A percentile compares a stretch with the other conserved stretches of the same genome.
Evolutionary conservation across 2,113 vertebrate species (phyloP).

Genomic region (Mirounga angustirostris): DNA sequence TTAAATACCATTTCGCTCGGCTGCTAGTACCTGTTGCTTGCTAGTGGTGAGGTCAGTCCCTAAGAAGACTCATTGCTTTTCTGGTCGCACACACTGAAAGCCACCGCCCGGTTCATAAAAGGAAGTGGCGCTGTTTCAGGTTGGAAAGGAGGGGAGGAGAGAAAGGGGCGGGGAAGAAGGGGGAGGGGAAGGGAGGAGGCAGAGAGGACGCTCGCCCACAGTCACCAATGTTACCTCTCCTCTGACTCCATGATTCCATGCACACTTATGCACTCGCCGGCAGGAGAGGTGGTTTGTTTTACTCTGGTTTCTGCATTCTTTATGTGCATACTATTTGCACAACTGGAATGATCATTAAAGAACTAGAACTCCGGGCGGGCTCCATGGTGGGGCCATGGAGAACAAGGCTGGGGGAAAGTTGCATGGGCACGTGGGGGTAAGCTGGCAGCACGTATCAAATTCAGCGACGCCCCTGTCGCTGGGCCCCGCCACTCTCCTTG

Average conservation of each 20-base stretch:
- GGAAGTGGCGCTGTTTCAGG: neutral
- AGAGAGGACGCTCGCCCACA: neutral
- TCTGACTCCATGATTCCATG: neutral
- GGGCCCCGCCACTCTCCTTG: neutral
- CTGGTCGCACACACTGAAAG: neutral
- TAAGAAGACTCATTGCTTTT: neutral
- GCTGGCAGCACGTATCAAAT: neutral
- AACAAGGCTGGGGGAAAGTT: neutral
- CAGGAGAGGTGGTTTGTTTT: neutral
- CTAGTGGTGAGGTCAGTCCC: neutral
- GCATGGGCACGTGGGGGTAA: rapidly evolving
- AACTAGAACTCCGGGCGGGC: neutral
- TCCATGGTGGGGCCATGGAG: neutral
- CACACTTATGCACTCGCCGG: neutral
- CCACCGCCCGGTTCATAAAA: neutral
- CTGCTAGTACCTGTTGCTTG: neutral
- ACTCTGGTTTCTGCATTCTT: neutral
- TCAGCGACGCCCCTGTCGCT: rapidly evolving
- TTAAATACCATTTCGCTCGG: neutral
- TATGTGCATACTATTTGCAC: neutral
- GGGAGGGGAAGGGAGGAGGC: neutral
- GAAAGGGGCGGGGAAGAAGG: neutral
- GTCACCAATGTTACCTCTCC: neutral
- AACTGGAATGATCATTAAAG: neutral
- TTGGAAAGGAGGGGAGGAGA: neutral